phyloP scores from a whole-genome alignment of 2,888 invertebrate genomes.

The Leptinotarsa tumamoca region DNA sequence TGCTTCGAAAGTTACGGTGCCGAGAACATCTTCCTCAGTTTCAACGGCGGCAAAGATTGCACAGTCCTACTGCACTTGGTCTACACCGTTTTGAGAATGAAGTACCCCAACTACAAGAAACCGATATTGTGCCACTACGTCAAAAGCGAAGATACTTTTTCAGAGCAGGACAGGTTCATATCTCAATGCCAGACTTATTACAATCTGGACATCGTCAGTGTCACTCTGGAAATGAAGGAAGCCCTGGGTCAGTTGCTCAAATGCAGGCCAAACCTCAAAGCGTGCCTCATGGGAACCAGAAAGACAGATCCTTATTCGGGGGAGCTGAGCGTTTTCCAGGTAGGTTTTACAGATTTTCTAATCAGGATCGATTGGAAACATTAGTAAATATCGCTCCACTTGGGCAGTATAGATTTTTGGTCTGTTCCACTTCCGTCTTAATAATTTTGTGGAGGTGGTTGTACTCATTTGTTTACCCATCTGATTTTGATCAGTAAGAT shows the following conservation, averaged over 20 bases:
- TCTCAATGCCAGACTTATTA: constrained; percentile 77
- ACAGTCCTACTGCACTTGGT: constrained; percentile 87
- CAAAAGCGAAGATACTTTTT: constrained; percentile 82
- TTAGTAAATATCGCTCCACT: too few species aligned
- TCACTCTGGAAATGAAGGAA: constrained; percentile 78
- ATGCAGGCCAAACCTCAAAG: constrained; percentile 75
- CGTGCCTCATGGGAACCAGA: constrained; percentile 92
- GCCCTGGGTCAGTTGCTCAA: constrained; percentile 76
- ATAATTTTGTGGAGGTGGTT: too few species aligned
- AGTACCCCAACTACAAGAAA: constrained; percentile 56
- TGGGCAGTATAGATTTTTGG: too few species aligned
- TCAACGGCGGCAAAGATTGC: constrained; percentile 99
- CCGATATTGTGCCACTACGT: constrained; percentile 83
- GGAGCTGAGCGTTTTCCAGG: constrained; percentile 77
- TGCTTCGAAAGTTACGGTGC: constrained; percentile 75
- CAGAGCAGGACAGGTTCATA: constrained; percentile 89
- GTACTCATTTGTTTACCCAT: constrained; percentile 1
- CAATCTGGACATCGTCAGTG: constrained; percentile 76
- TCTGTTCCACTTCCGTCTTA: too few species aligned
- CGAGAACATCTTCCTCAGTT: constrained; percentile 87
- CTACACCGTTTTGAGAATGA: constrained; percentile 67
- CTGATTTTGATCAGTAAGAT: constrained; percentile 22
- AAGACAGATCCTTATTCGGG: constrained; percentile 87
- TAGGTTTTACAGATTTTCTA: constrained; percentile 55
- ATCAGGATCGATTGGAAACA: background rate